A percentile compares a stretch with the other conserved stretches of the same genome.
Conservation (phyloP, 2,888 invertebrate species). For the Ormyrus thymus region DNA sequence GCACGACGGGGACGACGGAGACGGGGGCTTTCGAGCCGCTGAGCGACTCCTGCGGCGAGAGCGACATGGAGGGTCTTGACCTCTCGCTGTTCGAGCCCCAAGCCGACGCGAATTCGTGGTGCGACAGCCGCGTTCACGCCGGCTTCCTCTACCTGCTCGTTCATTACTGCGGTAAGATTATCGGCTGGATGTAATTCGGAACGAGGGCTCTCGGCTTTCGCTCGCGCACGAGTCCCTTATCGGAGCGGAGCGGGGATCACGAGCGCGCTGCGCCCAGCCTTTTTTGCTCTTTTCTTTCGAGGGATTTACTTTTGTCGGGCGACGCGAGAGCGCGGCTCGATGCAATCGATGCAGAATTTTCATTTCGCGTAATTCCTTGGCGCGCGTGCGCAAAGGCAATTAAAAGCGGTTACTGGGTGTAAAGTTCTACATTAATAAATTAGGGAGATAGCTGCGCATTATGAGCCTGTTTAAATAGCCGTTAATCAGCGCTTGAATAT, state of each 20-base stretch:
- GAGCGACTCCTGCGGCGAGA: constrained; percentile 79
- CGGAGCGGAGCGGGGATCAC: too few relatives aligned
- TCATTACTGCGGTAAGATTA: constrained; percentile 71
- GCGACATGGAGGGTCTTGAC: constrained; percentile 82
- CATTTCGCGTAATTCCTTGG: too few relatives aligned
- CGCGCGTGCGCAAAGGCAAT: too few relatives aligned
- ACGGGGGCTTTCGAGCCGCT: constrained; percentile 77
- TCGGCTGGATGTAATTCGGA: constrained; percentile 16
- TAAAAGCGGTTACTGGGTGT: neutral
- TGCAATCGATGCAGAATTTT: too few relatives aligned
- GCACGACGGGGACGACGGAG: constrained; percentile 57
- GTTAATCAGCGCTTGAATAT: constrained; percentile 8
- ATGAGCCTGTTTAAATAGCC: neutral
- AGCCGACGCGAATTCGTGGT: constrained; percentile 69
- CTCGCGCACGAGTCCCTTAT: too few relatives aligned
- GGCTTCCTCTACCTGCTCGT: constrained; percentile 71
- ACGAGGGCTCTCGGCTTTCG: neutral
- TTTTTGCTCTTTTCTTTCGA: too few relatives aligned
- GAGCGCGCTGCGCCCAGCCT: too few relatives aligned
- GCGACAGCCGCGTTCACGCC: constrained; percentile 69
- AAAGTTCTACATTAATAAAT: neutral
- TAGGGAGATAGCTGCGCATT: neutral
- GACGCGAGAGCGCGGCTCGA: too few relatives aligned
- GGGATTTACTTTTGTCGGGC: too few relatives aligned
- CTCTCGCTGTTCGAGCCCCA: constrained; percentile 82